These are phyloP conservation scores for Aptenodytes patagonicus DNA, from an alignment of 2,113 vertebrate genomes.

Conservation along the genomic window DNA sequence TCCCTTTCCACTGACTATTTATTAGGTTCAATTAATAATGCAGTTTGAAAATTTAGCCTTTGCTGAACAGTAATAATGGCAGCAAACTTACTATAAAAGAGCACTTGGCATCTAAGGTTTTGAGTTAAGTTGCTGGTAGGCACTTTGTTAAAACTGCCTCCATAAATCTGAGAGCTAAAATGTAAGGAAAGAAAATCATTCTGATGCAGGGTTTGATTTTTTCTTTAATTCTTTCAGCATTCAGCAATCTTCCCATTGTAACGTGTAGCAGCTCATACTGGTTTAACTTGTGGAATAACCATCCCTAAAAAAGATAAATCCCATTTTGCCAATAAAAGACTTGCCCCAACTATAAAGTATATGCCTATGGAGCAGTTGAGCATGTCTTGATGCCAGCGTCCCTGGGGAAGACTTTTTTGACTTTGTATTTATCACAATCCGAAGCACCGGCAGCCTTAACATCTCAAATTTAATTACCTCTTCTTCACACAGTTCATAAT, in stretches of 20 bases:
- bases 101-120: not conserved
- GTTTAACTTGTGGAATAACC: not conserved
- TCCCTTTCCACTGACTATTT: not conserved
- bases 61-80: not conserved
- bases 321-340: not conserved
- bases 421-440: not conserved
- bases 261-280: not conserved
- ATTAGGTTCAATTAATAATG: not conserved
- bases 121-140: not conserved
- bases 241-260: not conserved
- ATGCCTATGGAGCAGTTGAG: not conserved
- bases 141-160: not conserved
- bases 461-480: slow-evolving; percentile 37
- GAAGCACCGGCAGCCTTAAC: not conserved
- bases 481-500: not conserved
- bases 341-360: not conserved
- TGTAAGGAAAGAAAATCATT: not conserved
- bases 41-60: not conserved
- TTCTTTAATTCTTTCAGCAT: not conserved
- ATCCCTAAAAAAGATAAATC: not conserved
- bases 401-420: not conserved
- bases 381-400: not conserved
- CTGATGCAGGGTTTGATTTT: not conserved
- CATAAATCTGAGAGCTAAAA: not conserved
- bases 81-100: not conserved